These are phyloP conservation scores for Centropristis striata DNA, from an alignment of 2,113 vertebrate species.

Conservation along the genomic window DNA sequence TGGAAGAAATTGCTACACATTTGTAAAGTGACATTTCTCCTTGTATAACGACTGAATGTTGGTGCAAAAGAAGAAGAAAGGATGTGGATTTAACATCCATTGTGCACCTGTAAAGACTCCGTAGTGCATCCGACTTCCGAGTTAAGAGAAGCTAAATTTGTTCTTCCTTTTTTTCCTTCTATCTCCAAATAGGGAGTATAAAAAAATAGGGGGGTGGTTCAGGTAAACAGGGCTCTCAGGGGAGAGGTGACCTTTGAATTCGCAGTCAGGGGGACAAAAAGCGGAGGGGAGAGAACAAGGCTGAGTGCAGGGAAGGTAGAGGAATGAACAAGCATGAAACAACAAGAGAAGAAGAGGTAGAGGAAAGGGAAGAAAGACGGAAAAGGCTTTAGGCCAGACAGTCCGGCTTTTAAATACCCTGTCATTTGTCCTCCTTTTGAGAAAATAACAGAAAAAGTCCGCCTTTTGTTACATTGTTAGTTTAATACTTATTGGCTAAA, in stretches of 20 bases:
- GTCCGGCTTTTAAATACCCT: background rate
- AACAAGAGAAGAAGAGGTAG: conserved; percentile 4
- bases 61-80: background rate
- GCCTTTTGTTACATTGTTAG: too few species aligned
- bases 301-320: conserved; percentile 23
- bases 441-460: too few species aligned
- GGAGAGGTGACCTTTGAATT: conserved; percentile 79
- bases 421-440: too few species aligned
- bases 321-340: conserved; percentile 1
- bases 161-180: conserved; percentile 44
- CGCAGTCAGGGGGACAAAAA: conserved; percentile 72
- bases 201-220: conserved; percentile 70
- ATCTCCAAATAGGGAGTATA: conserved; percentile 76
- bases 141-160: conserved; percentile 38
- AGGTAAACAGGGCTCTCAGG: conserved; percentile 79
- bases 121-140: conserved; percentile 2
- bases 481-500: too few species aligned
- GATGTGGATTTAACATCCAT: conserved; percentile 7
- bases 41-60: background rate
- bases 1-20: background rate
- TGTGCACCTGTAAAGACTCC: conserved; percentile 16
- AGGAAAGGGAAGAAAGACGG: background rate
- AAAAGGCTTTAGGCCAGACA: background rate
- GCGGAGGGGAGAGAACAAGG: conserved; percentile 37
- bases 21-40: background rate